Evolutionary conservation across 2,888 invertebrate species (phyloP), one percentile per base, ranked within the genome.

Genomic region (Agrochola lota): DNA sequence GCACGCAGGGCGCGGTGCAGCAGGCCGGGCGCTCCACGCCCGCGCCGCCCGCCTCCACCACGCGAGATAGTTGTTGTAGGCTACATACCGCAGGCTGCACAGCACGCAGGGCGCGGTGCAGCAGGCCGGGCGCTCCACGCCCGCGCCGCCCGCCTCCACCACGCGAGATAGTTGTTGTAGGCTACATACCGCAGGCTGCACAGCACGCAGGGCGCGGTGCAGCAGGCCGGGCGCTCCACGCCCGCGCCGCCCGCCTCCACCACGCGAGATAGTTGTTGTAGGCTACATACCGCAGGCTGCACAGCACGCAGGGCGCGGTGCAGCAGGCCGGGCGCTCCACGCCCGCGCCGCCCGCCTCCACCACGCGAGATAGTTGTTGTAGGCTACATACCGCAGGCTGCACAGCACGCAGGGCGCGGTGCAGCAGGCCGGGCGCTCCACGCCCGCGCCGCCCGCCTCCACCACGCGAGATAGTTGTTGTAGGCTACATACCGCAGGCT

Each of bases 21-120:
- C 83, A 86, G 52, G 77, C 88, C 84, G 85, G 85, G 80, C 46
- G 66, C 91, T 94, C 93, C 59, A 94, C 82, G 30, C 87, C 89
- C 0, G 91, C 93, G 62, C 93, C 96, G 57, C 90, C 95, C 68
- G 93, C 92, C 90, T 95, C 95, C 90, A 96, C 92, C 83, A 91
- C 92, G 66, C 95, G 93, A n/a, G n/a, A n/a, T n/a, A n/a, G n/a
- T n/a, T n/a, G 52, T 8, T 23, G 30, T 23, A 26, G 67, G 1
- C 30, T 49, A 76, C 91, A 85, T 46, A 95, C 95, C 57, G 82
- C 83, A 0, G 95, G 95, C 85, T 84, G 84, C 40, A 86, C 30
- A 0, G 76, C n/a, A 0, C 84, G 43, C 6, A 80, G 43, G 1
- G 86, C 76, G 5, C 84, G 60, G 26, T 94, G 95, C 85, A 95